phyloP scores from a whole-genome alignment of 1,140 invertebrate genomes.

The Atta texana region DNA sequence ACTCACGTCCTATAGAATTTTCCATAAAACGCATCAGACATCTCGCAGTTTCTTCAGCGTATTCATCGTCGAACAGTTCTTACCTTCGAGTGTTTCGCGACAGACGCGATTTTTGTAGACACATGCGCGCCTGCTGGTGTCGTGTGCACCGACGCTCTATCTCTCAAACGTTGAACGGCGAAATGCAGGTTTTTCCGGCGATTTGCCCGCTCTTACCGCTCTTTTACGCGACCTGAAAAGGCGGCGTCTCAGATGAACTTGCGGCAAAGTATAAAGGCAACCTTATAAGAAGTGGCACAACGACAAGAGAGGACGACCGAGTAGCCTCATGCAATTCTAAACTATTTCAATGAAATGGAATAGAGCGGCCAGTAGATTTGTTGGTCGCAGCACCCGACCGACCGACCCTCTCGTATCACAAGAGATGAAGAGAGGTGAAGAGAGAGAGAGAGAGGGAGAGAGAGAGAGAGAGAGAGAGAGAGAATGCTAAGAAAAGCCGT shows the following conservation, averaged over 20 bases:
- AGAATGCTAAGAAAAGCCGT: constrained; percentile 67
- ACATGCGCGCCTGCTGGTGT: constrained; percentile 39
- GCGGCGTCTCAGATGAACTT: not conserved
- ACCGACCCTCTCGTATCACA: constrained; percentile 23
- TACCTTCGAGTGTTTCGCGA: not conserved
- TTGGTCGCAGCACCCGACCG: constrained; percentile 63
- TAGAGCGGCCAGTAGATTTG: constrained; percentile 74
- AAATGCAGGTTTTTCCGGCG: constrained; percentile 63
- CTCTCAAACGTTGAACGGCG: constrained; percentile 45
- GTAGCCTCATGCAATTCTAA: constrained; percentile 80
- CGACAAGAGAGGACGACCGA: constrained; percentile 40
- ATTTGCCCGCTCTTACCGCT: constrained; percentile 53
- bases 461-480: constrained; percentile 9
- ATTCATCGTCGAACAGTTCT: not conserved
- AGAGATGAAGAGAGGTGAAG: not conserved
- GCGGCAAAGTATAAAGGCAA: not conserved
- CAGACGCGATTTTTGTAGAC: constrained; percentile 15
- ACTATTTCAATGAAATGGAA: constrained; percentile 82
- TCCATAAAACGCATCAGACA: constrained; percentile 15
- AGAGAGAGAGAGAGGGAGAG: not conserved
- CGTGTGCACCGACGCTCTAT: constrained; percentile 52
- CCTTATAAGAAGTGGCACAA: constrained; percentile 61
- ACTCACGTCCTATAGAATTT: constrained; percentile 18
- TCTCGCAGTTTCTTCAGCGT: constrained; percentile 25
- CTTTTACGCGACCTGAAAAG: constrained; percentile 26